Evolutionary conservation across 2,113 vertebrate genomes (phyloP), one percentile per base, ranked within the genome.

Genomic region (Camelus dromedarius): DNA sequence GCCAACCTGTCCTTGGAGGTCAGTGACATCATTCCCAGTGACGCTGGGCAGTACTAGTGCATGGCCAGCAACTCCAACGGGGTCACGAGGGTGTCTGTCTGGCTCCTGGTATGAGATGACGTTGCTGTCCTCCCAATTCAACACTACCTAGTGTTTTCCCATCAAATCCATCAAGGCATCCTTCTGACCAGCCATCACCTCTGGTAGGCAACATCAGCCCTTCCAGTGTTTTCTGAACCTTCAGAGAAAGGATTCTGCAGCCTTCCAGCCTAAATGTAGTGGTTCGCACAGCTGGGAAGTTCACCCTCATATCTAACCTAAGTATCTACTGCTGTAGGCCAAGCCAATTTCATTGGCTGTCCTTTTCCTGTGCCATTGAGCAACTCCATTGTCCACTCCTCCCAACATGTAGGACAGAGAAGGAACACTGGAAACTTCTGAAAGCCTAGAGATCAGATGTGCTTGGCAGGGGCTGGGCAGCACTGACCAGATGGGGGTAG

Each of bases 21-120:
- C 97, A 97, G 92, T 6, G 60, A 0, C 0, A 96, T 99, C 66
- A 77, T 19, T 50, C 93, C 96, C 0, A 98, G 98, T n/a, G 99
- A 99, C 0, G 97, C 96, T 0, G 99, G 99, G 2, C 94, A 72
- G 89, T 99, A 99, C 85, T 98, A 98, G 95, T 99, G 99, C 0
- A 70, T 98, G 88, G 99, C 99, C 91, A 98, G 86, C 94, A 99
- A 99, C 0, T 19, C 97, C 75, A 98, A 98, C 0, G 99, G 99
- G 90, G 94, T 98, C 6, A 97, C 98, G 54, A 81, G 97, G 2
- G 98, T 99, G 9, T 97, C 98, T 0, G 92, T 99, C 11, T 99
- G 99, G 99, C 99, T 99, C 77, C 97, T 99, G 1, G 89, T 99
- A 64, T 98, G 98, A 98, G 99, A 99, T 99, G 98, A 97, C 97